These are phyloP conservation scores for Notiomystis cincta DNA, from an alignment of 2,113 vertebrate species.

Conservation along the genomic window DNA sequence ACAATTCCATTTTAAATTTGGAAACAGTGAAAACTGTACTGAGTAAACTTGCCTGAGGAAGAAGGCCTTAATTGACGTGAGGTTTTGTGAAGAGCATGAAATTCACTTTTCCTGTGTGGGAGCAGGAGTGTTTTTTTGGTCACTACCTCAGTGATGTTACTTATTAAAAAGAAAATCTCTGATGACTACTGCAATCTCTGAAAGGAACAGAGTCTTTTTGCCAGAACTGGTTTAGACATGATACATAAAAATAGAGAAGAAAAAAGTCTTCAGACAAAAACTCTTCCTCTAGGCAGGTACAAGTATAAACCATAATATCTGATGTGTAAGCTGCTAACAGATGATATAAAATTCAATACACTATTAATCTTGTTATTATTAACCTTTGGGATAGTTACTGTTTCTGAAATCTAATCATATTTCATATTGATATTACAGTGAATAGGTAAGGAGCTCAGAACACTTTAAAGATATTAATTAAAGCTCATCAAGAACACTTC, in stretches of 20 bases:
- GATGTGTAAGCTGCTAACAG: background rate
- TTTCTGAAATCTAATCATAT: background rate
- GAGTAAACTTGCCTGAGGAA: background rate
- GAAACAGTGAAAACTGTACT: background rate
- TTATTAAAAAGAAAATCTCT: constrained; percentile 17
- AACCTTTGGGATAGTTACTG: background rate
- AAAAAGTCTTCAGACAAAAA: background rate
- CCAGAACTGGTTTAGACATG: background rate
- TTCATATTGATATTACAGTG: background rate
- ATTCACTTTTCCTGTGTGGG: background rate
- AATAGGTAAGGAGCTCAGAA: background rate
- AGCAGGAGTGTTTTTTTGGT: background rate
- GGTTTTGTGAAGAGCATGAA: background rate
- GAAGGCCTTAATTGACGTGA: background rate
- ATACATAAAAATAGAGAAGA: background rate
- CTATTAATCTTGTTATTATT: background rate
- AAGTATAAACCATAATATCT: background rate
- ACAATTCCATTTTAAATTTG: background rate
- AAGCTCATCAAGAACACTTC: background rate
- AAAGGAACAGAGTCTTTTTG: background rate
- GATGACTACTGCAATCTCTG: background rate
- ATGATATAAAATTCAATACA: background rate
- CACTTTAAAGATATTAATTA: constrained; percentile 20
- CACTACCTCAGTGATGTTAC: background rate
- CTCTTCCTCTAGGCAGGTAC: background rate